Conservation (phyloP, 2,888 invertebrate genomes). For the Keiferia lycopersicella region DNA sequence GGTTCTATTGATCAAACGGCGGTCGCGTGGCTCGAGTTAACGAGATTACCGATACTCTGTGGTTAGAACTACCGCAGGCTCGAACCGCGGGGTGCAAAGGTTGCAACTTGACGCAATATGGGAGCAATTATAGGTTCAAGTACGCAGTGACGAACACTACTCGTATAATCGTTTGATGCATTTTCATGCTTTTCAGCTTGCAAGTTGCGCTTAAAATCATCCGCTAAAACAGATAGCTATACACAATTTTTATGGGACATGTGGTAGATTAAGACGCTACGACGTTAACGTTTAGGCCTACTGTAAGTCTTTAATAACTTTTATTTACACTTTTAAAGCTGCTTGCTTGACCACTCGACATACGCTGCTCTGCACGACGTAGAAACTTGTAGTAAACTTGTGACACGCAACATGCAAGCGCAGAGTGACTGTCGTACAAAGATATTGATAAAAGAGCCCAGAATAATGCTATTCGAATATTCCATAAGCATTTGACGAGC, state of each 20-base stretch:
- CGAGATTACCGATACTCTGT: slow-evolving; percentile 40
- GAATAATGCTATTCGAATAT: slow-evolving; percentile 39
- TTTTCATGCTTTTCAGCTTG: slow-evolving; percentile 34
- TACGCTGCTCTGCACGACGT: too few species aligned
- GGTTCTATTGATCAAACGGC: slow-evolving; percentile 62
- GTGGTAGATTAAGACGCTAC: too few species aligned
- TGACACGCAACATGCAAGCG: too few species aligned
- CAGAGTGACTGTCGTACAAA: too few species aligned
- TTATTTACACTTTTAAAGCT: too few species aligned
- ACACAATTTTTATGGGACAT: too few species aligned
- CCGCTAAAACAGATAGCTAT: too few species aligned
- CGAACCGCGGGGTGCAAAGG: background rate
- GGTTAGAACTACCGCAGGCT: background rate
- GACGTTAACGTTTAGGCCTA: too few species aligned
- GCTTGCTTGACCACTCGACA: too few species aligned
- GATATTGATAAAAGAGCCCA: too few species aligned
- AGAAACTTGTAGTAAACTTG: too few species aligned
- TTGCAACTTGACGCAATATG: slow-evolving; percentile 1
- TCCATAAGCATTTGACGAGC: slow-evolving; percentile 33
- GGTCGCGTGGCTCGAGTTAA: slow-evolving; percentile 59
- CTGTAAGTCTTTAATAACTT: too few species aligned
- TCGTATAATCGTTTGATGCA: background rate
- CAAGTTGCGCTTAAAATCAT: slow-evolving; percentile 36
- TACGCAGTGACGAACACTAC: background rate
- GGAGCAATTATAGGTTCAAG: slow-evolving; percentile 3